phyloP scores from a whole-genome alignment of 2,888 invertebrate species.

The Venustoraphidia nigricollis region DNA sequence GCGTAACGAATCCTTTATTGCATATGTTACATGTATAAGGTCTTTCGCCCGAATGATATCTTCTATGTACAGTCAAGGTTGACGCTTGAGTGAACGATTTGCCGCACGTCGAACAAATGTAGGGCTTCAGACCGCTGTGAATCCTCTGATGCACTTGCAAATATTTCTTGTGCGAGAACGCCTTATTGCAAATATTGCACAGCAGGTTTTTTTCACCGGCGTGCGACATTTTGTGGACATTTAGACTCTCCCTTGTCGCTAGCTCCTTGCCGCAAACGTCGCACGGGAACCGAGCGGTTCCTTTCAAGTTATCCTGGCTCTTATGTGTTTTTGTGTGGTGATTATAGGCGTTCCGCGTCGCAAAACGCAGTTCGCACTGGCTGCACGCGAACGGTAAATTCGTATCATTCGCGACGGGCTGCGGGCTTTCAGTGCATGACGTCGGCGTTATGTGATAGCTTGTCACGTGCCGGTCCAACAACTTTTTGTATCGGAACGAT shows the following conservation, averaged over 20 bases:
- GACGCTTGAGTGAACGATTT: constrained; percentile 26
- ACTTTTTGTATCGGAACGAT: constrained; percentile 25
- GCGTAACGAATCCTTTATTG: constrained; percentile 4
- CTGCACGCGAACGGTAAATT: constrained; percentile 22
- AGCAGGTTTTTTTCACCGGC: constrained; percentile 1
- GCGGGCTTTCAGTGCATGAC: neutral
- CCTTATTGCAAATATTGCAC: constrained; percentile 13
- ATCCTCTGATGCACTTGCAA: constrained; percentile 7
- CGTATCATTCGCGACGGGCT: neutral
- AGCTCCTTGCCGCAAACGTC: constrained; percentile 5
- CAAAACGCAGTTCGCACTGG: constrained; percentile 25
- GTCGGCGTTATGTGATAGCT: constrained; percentile 22
- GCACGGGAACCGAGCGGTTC: neutral
- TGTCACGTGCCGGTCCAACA: constrained; percentile 25
- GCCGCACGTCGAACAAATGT: constrained; percentile 5
- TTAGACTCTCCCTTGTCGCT: constrained; percentile 4
- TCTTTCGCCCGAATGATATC: constrained; percentile 6
- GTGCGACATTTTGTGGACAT: neutral
- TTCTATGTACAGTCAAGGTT: constrained; percentile 16
- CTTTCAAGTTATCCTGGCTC: neutral
- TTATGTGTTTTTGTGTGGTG: constrained; percentile 15
- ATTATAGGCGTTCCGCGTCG: constrained; percentile 25
- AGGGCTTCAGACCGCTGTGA: constrained; percentile 14
- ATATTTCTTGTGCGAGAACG: constrained; percentile 8
- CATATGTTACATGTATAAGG: constrained; percentile 6